Percentiles rank a stretch among this genome's conserved stretches.
Conservation (phyloP, 2,888 invertebrate species). For the Crioceris asparagi region DNA sequence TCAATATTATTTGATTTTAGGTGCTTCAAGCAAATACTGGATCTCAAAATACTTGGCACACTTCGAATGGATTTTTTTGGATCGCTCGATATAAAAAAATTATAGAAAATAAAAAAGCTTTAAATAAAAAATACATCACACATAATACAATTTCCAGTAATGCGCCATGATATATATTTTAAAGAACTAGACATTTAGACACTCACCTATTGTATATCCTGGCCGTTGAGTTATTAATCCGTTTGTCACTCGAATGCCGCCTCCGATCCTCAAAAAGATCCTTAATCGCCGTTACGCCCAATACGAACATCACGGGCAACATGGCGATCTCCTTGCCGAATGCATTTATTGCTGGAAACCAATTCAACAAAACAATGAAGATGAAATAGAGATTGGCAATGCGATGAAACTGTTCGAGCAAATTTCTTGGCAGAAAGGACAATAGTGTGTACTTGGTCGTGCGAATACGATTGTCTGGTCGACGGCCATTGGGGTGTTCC, state of each 20-base stretch:
- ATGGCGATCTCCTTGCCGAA: constrained; percentile 94
- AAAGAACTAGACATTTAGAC: too few species aligned
- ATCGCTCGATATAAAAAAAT: too few species aligned
- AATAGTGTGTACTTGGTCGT: constrained; percentile 92
- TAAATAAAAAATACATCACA: too few species aligned
- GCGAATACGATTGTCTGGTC: constrained; percentile 75
- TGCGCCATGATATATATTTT: too few species aligned
- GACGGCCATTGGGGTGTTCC: constrained; percentile 74
- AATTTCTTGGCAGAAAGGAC: constrained; percentile 90
- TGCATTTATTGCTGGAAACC: constrained; percentile 89
- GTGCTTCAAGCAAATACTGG: too few species aligned
- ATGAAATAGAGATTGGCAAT: constrained; percentile 97
- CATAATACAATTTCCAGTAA: too few species aligned
- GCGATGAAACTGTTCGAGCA: constrained; percentile 94
- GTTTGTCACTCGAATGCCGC: constrained; percentile 79
- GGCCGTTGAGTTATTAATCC: constrained; percentile 88
- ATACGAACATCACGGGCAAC: constrained; percentile 89
- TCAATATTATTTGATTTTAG: too few species aligned
- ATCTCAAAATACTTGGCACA: too few species aligned
- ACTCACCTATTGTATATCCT: constrained; percentile 81
- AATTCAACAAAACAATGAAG: constrained; percentile 90
- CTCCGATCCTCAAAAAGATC: constrained; percentile 91
- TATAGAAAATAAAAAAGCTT: too few species aligned
- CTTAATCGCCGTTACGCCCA: constrained; percentile 88
- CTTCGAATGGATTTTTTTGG: too few species aligned